Evolutionary conservation across 2,113 vertebrate genomes (phyloP).

Genomic region (Tapirus terrestris): DNA sequence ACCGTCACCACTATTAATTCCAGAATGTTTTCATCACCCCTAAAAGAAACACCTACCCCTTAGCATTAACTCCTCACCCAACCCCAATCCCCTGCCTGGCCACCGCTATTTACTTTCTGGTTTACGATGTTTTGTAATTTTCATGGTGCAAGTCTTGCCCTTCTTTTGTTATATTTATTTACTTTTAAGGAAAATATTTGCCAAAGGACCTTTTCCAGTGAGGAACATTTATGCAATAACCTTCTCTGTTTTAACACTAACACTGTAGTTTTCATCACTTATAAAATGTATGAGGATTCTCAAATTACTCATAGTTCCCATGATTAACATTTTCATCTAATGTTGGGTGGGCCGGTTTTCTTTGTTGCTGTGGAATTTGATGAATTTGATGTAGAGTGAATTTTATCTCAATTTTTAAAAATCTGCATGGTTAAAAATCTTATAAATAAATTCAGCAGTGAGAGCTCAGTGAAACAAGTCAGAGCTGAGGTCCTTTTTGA

Average conservation of each 20-base stretch:
- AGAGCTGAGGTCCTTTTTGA: slow-evolving; percentile 30
- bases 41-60: background rate
- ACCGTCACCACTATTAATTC: background rate
- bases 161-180: background rate
- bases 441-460: background rate
- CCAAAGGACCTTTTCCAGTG: background rate
- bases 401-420: background rate
- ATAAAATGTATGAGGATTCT: background rate
- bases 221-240: background rate
- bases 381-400: background rate
- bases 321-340: background rate
- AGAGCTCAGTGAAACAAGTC: background rate
- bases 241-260: background rate
- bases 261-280: background rate
- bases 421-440: background rate
- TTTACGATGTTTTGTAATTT: background rate
- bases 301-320: background rate
- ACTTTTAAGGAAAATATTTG: slow-evolving; percentile 21
- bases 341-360: too few species aligned
- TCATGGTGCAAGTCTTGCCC: background rate
- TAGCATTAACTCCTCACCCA: background rate
- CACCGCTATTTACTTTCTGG: background rate
- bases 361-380: too few species aligned
- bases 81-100: background rate
- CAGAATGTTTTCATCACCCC: background rate